Base-by-base conservation (phyloP, 2,797 vertebrate species). In the Tadarida brasiliensis region DNA sequence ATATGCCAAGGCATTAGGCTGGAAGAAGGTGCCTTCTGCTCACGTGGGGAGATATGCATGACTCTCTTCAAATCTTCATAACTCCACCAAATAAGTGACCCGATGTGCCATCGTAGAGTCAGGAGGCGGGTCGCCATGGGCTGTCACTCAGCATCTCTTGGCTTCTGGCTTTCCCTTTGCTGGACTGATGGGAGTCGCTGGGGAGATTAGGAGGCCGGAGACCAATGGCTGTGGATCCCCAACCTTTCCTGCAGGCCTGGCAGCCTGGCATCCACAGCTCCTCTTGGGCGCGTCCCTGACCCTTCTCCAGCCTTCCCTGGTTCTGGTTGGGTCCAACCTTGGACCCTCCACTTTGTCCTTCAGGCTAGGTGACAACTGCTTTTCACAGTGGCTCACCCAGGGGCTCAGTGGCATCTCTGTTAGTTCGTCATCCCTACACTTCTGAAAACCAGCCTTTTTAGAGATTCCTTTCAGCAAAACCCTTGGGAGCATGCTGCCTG, bases 271-370 rank as follows among this genome's bases (percentile, higher is more conserved):
- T 54, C 8, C 8, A 16, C 3, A 28, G 26, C 3, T n/a, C n/a
- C 20, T 10, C 6, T 12, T 14, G 3, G 39, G 15, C 39, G 9
- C 5, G 5, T 81, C 51, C 30, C 15, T 24, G 11, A 7, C 20
- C 20, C 20, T 12, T 5, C 11, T 19, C 47, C 61, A 68, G 56
- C 8, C 26, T 57, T 44, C 22, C 2, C 7, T 20, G 0, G 9
- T 14, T 10, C 22, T 33, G 5, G 3, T 54, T 9, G 9, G 0
- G 1, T 33, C 24, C 35, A 35, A 19, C 8, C 5, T 0, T 1
- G 10, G 8, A 4, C 6, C 9, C 2, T 26, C 35, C 0, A 8
- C 19, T 76, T 57, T 54, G 20, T 11, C 28, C 30, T 68, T 24
- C 19, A 2, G 0, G n/a, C 3, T 39, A 7, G 6, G 47, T 15